A percentile compares a stretch with the other conserved stretches of the same genome.
phyloP scores from a whole-genome alignment of 2,888 invertebrate species.

The Tipula vernalis region DNA sequence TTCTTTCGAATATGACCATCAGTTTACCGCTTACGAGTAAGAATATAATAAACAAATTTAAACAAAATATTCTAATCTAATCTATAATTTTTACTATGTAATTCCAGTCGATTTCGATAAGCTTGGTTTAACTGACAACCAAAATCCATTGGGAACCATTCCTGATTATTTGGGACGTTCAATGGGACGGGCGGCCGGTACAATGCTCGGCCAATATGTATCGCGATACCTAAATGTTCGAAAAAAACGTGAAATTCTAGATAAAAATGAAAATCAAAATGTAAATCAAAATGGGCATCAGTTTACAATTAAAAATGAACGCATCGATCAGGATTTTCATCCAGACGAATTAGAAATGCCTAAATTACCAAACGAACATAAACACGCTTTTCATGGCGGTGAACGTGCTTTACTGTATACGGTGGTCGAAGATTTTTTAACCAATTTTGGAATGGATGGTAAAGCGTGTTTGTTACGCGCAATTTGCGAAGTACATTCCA shows the following conservation, averaged over 20 bases:
- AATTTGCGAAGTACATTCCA: slow-evolving; percentile 76
- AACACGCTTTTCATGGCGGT: slow-evolving; percentile 61
- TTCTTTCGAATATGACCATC: slow-evolving; percentile 70
- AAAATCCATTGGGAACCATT: slow-evolving; percentile 70
- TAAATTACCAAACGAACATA: slow-evolving; percentile 33
- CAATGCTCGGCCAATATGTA: slow-evolving; percentile 52
- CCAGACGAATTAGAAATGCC: slow-evolving; percentile 34
- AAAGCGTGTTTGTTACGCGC: slow-evolving; percentile 69
- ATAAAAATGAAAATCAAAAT: slow-evolving; percentile 29
- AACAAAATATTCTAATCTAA: slow-evolving; percentile 11
- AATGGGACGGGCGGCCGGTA: slow-evolving; percentile 60
- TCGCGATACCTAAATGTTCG: slow-evolving; percentile 53
- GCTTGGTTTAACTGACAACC: slow-evolving; percentile 75
- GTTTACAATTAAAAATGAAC: slow-evolving; percentile 30
- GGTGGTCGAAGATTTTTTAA: slow-evolving; percentile 63
- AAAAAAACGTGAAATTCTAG: slow-evolving; percentile 38
- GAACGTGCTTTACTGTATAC: slow-evolving; percentile 70
- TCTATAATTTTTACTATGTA: background rate
- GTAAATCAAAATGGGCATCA: slow-evolving; percentile 25
- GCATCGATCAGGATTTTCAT: slow-evolving; percentile 31
- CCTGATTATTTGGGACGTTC: slow-evolving; percentile 65
- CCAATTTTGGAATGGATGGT: slow-evolving; percentile 70
- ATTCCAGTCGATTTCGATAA: slow-evolving; percentile 71
- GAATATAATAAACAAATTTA: slow-evolving; percentile 23
- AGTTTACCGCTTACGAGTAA: slow-evolving; percentile 76